Evolutionary conservation across 1,140 invertebrate genomes (phyloP), one percentile per base, ranked within the genome.

Genomic region (Drosophila santomea): DNA sequence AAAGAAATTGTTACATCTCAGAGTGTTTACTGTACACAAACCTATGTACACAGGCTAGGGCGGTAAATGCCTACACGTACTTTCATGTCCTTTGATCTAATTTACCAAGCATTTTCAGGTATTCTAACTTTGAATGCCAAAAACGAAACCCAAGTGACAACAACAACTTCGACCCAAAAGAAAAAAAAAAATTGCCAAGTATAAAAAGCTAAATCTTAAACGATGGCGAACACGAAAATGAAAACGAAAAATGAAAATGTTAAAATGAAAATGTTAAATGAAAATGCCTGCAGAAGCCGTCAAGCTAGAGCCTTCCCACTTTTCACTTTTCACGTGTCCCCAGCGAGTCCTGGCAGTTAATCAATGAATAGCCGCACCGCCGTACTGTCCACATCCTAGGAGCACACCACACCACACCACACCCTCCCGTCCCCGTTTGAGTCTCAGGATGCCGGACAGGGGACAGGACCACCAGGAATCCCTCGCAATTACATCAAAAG

Each of bases 71-170:
- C 84, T 73, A 80, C 79, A 83, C 83, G 79, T 86, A 67, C 48
- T 77, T 68, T 58, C 14, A 52, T 38, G 71, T 67, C 76, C 84
- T 88, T 88, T 88, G 84, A 88, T 88, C 84, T 88, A 89, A 88
- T 89, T 88, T 88, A 80, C 60, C 84, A 80, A 80, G 74, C 80
- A 88, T 88, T 88, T 89, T 84, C 84, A 88, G 84, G 84, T 88
- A 88, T 88, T 88, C 79, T 80, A 74, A 74, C 83, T 86, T 88
- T 82, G 82, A 86, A 85, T 84, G 83, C 82, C 78, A 72, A 54
- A 57, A 75, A 64, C 62, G 76, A 76, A 76, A 72, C 69, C 75
- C 83, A 78, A 74, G 79, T 68, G 63, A 82, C 74, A 83, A 72
- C 71, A 77, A 66, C 44, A 82, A 47, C 14, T 28, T 36, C 35